Conservation (phyloP, 2,113 vertebrate species). For the Rhabdomys dilectus region DNA sequence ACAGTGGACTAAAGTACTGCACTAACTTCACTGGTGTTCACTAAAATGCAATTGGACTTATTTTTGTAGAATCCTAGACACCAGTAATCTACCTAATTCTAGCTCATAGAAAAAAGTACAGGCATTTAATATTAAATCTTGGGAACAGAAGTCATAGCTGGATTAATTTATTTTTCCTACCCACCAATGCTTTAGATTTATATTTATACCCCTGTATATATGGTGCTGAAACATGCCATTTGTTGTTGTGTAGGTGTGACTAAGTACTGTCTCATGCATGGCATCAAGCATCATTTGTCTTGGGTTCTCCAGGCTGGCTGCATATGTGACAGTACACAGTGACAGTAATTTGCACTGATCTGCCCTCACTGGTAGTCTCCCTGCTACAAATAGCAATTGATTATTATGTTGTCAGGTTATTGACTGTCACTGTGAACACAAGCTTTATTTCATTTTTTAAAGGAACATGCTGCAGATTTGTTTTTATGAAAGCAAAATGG, state of each 20-base stretch:
- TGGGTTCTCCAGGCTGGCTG: slow-evolving; percentile 88
- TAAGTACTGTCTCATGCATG: slow-evolving; percentile 86
- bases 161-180: slow-evolving; percentile 82
- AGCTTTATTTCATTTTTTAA: slow-evolving; percentile 90
- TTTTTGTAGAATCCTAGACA: slow-evolving; percentile 77
- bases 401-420: slow-evolving; percentile 95
- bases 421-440: slow-evolving; percentile 90
- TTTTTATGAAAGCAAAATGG: slow-evolving; percentile 77
- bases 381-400: slow-evolving; percentile 98
- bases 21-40: slow-evolving; percentile 46
- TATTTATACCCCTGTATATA: not conserved
- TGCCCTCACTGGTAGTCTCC: slow-evolving; percentile 93
- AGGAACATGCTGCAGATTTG: slow-evolving; percentile 85
- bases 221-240: not conserved
- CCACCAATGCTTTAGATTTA: slow-evolving; percentile 68
- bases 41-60: slow-evolving; percentile 77
- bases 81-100: slow-evolving; percentile 79
- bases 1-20: slow-evolving; percentile 48
- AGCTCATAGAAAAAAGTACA: slow-evolving; percentile 60
- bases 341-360: slow-evolving; percentile 98
- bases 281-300: slow-evolving; percentile 90
- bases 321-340: slow-evolving; percentile 89
- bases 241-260: slow-evolving; percentile 89
- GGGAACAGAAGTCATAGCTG: slow-evolving; percentile 54
- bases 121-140: slow-evolving; percentile 75